Evolutionary conservation across 2,888 invertebrate species (phyloP).

Genomic region (Drosophila demipolita): DNA sequence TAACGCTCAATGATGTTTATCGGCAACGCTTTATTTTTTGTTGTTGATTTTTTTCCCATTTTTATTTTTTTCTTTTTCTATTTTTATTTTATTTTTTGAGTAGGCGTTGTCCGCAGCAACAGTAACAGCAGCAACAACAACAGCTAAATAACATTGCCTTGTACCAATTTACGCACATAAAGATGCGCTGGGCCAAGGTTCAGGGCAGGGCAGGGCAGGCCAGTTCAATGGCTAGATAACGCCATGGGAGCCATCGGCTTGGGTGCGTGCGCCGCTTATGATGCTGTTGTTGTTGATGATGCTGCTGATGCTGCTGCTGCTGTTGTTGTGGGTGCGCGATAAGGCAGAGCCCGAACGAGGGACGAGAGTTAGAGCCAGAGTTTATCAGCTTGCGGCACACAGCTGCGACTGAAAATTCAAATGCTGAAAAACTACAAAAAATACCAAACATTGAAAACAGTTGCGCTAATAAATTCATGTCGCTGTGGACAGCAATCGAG

Average conservation of each 20-base stretch:
- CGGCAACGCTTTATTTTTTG: constrained; percentile 46
- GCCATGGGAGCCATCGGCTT: constrained; percentile 63
- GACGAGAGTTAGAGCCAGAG: constrained; percentile 56
- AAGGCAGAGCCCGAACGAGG: constrained; percentile 45
- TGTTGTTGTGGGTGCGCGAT: constrained; percentile 77
- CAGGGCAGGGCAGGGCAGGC: constrained; percentile 49
- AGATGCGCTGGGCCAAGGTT: constrained; percentile 72
- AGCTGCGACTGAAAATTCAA: constrained; percentile 57
- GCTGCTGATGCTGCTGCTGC: constrained; percentile 27
- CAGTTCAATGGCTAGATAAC: constrained; percentile 71
- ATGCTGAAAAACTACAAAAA: constrained; percentile 38
- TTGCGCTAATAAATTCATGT: constrained; percentile 73
- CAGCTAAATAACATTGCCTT: constrained; percentile 62
- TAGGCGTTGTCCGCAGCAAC: constrained; percentile 73
- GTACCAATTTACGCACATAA: constrained; percentile 77
- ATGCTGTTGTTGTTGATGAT: constrained; percentile 27
- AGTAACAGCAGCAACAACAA: constrained; percentile 23
- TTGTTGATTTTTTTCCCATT: constrained; percentile 19
- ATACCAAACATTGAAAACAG: constrained; percentile 60
- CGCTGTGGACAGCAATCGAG: constrained; percentile 55
- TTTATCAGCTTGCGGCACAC: constrained; percentile 64
- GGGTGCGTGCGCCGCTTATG: constrained; percentile 45
- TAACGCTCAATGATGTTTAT: constrained; percentile 79
- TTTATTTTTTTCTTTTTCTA: constrained; percentile 25
- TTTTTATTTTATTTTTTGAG: constrained; percentile 54